Evolutionary conservation across 2,113 vertebrate species (phyloP), one percentile per base, ranked within the genome.

Genomic region (Trinectes maculatus): DNA sequence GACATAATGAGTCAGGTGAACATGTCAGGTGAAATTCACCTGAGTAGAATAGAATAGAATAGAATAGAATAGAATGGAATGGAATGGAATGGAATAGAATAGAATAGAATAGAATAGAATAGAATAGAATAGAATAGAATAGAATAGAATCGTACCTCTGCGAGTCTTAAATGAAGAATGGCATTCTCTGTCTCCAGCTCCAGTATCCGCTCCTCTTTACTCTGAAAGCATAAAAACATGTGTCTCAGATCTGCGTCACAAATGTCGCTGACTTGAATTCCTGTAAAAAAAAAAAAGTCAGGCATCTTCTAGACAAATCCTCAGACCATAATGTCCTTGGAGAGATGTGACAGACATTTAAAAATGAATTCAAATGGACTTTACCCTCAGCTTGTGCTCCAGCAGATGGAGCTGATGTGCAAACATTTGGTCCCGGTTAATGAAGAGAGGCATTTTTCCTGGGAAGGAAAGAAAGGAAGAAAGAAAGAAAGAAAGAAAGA

Each of bases 181-280:
- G 94, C 91, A 39, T 96, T 97, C 77, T 96, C 93, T 0, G 91
- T 94, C 82, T 95, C 94, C 80, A 97, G 82, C 15, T 94, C 91
- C 60, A 93, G 71, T 77, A 95, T 95, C 49, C 89, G 85, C 77
- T 96, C 95, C 84, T 96, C 95, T 93, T 94, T 94, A 71, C 86
- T 76, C 94, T 96, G 43, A 47, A 74, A 75, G 42, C 15, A 79
- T 0, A n/a, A 10, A 60, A 1, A 31, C 22, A 55, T 22, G 8
- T 15, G 26, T 53, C 6, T 3, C 11, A 16, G 18, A 16, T 25
- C 0, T 26, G 26, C 3, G 43, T 40, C 16, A 24, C 0, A 51
- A 25, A 51, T 34, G 8, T 8, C 12, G 13, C 4, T n/a, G 5
- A 24, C 12, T 22, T 15, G 16, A 19, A 18, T 8, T 21, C 13